Evolutionary conservation across 2,797 vertebrate species (phyloP), one percentile per base, ranked within the genome.

Genomic region (Nannoperca obscura): DNA sequence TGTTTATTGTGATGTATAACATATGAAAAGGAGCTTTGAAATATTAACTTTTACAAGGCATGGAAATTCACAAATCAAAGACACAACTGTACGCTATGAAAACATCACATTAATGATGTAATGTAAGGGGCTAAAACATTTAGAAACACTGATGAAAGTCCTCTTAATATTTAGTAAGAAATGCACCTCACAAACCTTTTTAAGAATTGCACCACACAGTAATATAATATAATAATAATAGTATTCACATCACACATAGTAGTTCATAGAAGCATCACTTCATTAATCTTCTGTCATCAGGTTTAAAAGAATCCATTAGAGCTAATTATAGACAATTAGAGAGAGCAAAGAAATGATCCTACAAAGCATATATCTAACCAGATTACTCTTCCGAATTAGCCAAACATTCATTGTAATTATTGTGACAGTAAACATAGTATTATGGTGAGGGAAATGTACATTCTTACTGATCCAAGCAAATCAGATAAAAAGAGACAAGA

Each of bases 271-370:
- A 36, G 55, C 77, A 76, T 82, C 75, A 76, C 69, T 78, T 82
- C 76, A 84, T 90, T 88, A 89, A 79, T 84, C 82, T 77, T 74
- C 80, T 73, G 80, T 83, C 73, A 87, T 81, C 63, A 71, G 60
- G 76, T 88, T 84, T 84, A 83, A 81, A 82, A 87, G 32, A 91
- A 78, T 86, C 71, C 67, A 89, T 91, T 89, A 89, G 57, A 61
- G 70, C 67, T 86, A 87, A 88, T 89, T 85, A 86, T 55, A 63
- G 76, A 83, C 83, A 89, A 86, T 92, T 83, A 88, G 71, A 82
- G 40, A 69, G 65, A 74, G 74, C 75, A 80, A 79, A 88, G 49
- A 71, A 82, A 84, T 76, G 0, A 85, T 78, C 69, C 65, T 72
- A 69, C 71, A 73, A 79, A 72, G 76, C 74, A 78, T 62, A 81